Conservation (phyloP, 2,888 invertebrate species). For the Pristionchus entomophagus region DNA sequence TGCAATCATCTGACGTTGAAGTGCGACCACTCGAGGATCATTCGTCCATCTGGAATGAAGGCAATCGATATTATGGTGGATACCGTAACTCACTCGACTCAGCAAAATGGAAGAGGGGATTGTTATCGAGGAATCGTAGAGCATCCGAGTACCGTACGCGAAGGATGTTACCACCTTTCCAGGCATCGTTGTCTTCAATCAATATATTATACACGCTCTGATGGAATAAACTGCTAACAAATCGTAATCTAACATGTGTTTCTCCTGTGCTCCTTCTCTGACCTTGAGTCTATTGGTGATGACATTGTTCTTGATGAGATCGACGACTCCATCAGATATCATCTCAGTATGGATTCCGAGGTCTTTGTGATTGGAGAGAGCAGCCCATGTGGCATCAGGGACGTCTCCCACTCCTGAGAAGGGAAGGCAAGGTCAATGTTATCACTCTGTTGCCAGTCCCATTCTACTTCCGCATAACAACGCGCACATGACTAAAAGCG, state of each 20-base stretch:
- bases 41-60: conserved; percentile 84
- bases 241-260: too few species aligned
- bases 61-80: not conserved
- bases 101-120: conserved; percentile 90
- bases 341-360: conserved; percentile 96
- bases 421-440: too few species aligned
- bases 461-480: too few species aligned
- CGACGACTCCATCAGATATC: conserved; percentile 94
- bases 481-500: too few species aligned
- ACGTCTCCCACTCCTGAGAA: conserved; percentile 90
- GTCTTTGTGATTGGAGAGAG: conserved; percentile 89
- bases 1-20: conserved; percentile 90
- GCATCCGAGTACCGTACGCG: conserved; percentile 88
- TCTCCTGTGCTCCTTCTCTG: not conserved
- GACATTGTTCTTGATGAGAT: conserved; percentile 88
- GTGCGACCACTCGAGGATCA: conserved; percentile 86
- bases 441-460: too few species aligned
- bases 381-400: conserved; percentile 90
- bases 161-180: conserved; percentile 94
- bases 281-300: conserved; percentile 90
- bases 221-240: too few species aligned
- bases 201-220: too few species aligned
- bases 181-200: conserved; percentile 82
- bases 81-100: conserved; percentile 67
- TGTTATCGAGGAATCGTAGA: conserved; percentile 93